Evolutionary conservation across 2,797 vertebrate genomes (phyloP), one percentile per base, ranked within the genome.

Genomic region (Picus viridis): DNA sequence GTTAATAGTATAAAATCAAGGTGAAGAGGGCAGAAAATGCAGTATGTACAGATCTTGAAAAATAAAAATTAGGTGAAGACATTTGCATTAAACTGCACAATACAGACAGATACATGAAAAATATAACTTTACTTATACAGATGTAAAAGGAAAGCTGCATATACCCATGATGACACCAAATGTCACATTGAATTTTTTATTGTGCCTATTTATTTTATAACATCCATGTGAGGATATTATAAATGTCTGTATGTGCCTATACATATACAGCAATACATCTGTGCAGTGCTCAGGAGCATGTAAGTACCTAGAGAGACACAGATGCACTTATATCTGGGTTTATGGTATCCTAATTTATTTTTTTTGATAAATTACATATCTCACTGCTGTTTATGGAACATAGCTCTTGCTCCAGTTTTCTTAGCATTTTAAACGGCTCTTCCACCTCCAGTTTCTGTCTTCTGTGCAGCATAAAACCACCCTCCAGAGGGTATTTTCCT

Each of bases 371-470:
- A 68, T 36, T 9, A 27, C 62, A 61, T 30, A 70, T 89, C 92
- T 74, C 57, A 71, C 69, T 74, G 24, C 53, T 83, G 43, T 19
- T 27, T 59, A 34, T 22, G 23, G 24, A 73, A 75, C 23, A 7
- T 10, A 58, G 56, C 6, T 69, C 23, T 26, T 83, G 3, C 86
- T 93, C 32, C 54, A 83, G 43, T 92, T 86, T 94, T 43, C 30
- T 93, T 85, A 51, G 20, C 6, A 43, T 74, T 92, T 89, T 89
- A 87, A 93, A 43, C 47, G 84, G 76, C 81, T 91, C 45, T 84
- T 87, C 92, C 49, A 75, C 80, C 86, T 92, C 51, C 76, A 84
- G 62, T 83, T 95, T 92, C 79, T 85, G 53, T 75, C 69, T 93
- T 17, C 56, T 79, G 69, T 83, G 75, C 16, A 72, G 39, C 34